Evolutionary conservation across 1,140 invertebrate species (phyloP), one percentile per base, ranked within the genome.

Genomic region (Procambarus virginalis): DNA sequence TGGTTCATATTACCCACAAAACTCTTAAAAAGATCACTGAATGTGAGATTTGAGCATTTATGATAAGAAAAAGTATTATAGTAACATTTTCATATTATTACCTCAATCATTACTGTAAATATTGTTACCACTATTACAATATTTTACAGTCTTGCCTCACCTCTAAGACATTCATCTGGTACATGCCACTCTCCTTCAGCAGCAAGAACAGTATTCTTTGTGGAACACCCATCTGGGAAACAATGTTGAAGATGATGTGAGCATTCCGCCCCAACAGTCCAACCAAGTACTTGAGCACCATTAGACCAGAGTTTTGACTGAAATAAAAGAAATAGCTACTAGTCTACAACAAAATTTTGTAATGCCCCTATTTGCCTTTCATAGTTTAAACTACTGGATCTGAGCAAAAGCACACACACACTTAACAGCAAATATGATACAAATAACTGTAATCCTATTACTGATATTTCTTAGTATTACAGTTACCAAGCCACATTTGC

Each of bases 261-360:
- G 91, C 89, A 76, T 92, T 92, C 46, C 92, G 78, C 6, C 91
- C 91, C 75, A 91, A 84, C 8, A 91, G 58, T 14, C 94, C 94
- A 89, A 95, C 94, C 5, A 95, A 90, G 89, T 95, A 94, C 22
- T 94, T 93, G 64, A 95, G 93, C 58, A 93, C 84, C 88, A 91
- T 91, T 68, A 92, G 79, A 2, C 91, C 92, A 20, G 86, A 88
- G 22, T 91, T 90, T 85, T 90, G 89, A 83, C 84, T 87, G 85
- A 34, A 76, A 4, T 77, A 17, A 60, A 20, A 20, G 77, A 20
- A 20, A 17, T 34, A 34, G 34, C 20, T 12, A 90, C 10, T 84
- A 17, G 64, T 77, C 10, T 10, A 0, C n/a, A 75, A 34, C 34
- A 34, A 34, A 34, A 34, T 34, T n/a, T 75, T 2, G 14, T 46